A percentile compares a stretch with the other conserved stretches of the same genome.
Evolutionary conservation across 2,113 vertebrate species (phyloP).

Genomic region (Ceyx cyanopectus): DNA sequence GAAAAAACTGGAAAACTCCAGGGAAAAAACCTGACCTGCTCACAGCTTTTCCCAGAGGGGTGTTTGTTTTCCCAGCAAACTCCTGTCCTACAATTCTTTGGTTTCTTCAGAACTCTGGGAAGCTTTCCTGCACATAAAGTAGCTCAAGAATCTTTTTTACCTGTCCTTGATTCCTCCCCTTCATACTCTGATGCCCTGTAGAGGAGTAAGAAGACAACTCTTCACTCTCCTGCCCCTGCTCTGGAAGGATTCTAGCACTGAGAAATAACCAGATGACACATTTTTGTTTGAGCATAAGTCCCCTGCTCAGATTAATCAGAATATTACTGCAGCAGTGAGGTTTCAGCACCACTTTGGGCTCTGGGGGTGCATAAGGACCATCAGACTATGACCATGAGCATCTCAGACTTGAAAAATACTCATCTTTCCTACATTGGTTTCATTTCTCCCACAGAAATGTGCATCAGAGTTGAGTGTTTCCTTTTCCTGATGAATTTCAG

Average conservation of each 20-base stretch:
- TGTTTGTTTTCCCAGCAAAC: slow-evolving; percentile 12
- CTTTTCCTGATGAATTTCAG: not conserved
- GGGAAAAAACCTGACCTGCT: slow-evolving; percentile 5
- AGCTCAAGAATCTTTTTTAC: not conserved
- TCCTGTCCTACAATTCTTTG: not conserved
- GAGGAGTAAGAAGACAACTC: not conserved
- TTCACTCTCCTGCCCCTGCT: not conserved
- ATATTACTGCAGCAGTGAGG: not conserved
- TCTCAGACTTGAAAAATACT: not conserved
- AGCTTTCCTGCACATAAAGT: not conserved
- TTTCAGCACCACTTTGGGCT: not conserved
- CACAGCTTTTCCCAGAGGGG: not conserved
- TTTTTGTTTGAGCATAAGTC: not conserved
- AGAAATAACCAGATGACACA: not conserved
- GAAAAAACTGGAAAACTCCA: slow-evolving; percentile 2
- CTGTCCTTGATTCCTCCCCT: not conserved
- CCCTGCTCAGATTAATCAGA: not conserved
- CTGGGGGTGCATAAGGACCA: not conserved
- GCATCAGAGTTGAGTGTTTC: not conserved
- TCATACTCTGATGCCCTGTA: not conserved
- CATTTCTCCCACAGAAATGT: not conserved
- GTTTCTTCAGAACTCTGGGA: not conserved
- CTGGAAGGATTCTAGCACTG: not conserved
- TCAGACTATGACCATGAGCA: not conserved
- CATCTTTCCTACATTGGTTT: not conserved